These are phyloP conservation scores for Octopus sinensis DNA, from an alignment of 1,140 invertebrate genomes.

Conservation along the genomic window DNA sequence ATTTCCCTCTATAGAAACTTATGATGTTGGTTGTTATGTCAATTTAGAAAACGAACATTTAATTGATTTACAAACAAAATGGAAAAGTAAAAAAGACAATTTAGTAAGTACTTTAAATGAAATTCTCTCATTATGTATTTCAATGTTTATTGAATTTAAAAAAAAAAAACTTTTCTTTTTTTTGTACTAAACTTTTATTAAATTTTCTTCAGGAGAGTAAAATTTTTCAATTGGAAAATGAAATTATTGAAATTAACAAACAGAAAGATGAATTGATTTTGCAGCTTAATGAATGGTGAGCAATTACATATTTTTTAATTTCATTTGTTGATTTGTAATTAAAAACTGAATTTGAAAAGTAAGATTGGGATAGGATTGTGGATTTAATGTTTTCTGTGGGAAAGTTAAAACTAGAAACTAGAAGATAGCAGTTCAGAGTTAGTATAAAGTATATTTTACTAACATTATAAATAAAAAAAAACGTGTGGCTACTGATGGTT, in stretches of 20 bases:
- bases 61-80: constrained; percentile 24
- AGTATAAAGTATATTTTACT: no score
- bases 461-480: no score
- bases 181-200: background rate
- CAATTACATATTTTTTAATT: no score
- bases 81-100: constrained; percentile 23
- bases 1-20: constrained; percentile 36
- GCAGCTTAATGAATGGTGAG: constrained; percentile 24
- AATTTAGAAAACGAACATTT: constrained; percentile 31
- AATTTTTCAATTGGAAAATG: constrained; percentile 30
- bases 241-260: constrained; percentile 30
- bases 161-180: background rate
- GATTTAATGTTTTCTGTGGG: no score
- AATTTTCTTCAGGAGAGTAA: constrained; percentile 32
- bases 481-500: no score
- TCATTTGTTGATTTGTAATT: no score
- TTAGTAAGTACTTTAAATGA: constrained; percentile 28
- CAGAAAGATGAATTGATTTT: constrained; percentile 31
- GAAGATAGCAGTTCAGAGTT: no score
- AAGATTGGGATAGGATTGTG: no score
- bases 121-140: no score
- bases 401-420: no score
- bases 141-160: background rate
- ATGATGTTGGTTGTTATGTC: constrained; percentile 35
- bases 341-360: no score